Percentiles rank a stretch among this genome's conserved stretches.
phyloP scores from a whole-genome alignment of 2,888 invertebrate genomes.

The Gryllus longicercus region DNA sequence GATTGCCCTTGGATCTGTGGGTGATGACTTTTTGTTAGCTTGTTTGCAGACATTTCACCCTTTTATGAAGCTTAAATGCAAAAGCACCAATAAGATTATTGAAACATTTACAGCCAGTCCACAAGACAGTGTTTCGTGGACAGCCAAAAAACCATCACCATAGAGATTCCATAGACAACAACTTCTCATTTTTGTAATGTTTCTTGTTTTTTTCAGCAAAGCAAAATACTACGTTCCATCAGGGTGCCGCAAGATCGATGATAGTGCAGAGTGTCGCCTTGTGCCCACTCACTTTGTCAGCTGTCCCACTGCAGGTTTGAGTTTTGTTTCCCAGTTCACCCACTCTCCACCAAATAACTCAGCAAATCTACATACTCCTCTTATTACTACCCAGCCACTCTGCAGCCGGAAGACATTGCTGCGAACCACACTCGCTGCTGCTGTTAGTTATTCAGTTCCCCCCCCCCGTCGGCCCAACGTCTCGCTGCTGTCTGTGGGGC shows the following conservation, averaged over 20 bases:
- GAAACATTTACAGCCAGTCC: too few relatives aligned
- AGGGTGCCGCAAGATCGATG: slow-evolving; percentile 72
- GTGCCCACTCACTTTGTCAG: slow-evolving; percentile 17
- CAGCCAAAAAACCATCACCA: too few relatives aligned
- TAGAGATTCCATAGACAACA: too few relatives aligned
- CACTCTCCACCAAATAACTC: neutral
- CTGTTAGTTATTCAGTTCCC: neutral
- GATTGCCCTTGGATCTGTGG: too few relatives aligned
- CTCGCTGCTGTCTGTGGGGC: neutral
- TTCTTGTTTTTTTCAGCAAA: slow-evolving; percentile 59
- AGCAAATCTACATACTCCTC: neutral
- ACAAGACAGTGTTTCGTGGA: too few relatives aligned
- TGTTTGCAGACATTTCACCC: too few relatives aligned
- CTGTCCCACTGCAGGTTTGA: slow-evolving; percentile 17
- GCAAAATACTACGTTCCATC: slow-evolving; percentile 70
- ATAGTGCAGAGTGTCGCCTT: slow-evolving; percentile 39
- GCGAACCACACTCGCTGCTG: neutral
- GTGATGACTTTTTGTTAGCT: too few relatives aligned
- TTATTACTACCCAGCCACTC: neutral
- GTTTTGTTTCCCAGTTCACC: slow-evolving; percentile 4
- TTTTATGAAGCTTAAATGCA: too few relatives aligned
- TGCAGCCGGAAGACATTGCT: neutral
- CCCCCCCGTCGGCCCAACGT: neutral
- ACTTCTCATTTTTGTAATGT: too few relatives aligned
- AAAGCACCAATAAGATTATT: too few relatives aligned